Evolutionary conservation across 2,113 vertebrate species (phyloP), one percentile per base, ranked within the genome.

Genomic region (Lichenostomus cassidix): DNA sequence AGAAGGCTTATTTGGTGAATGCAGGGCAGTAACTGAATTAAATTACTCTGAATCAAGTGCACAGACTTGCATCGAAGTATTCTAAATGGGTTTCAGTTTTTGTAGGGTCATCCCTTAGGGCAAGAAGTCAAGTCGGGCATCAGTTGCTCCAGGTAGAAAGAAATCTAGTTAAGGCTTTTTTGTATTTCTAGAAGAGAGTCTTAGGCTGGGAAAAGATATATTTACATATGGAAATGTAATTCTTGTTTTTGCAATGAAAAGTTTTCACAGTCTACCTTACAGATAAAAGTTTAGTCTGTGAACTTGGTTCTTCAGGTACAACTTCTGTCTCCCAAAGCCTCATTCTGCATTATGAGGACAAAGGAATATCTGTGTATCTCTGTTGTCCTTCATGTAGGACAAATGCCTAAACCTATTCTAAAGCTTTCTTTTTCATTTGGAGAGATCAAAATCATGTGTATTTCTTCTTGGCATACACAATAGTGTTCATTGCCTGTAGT

Each of bases 61-160:
- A 44, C 44, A 87, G 85, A 62, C 37, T 84, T 89, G 41, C 19
- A 69, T 78, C 53, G 56, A 84, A 93, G 85, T 80, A 96, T n/a
- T 44, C 41, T 75, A 52, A 74, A 64, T 73, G 35, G 31, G 18
- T 90, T 95, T 90, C 76, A 75, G 88, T 92, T 96, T 94, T 91
- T 95, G 55, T 96, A 83, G 74, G 83, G 56, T 93, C 80, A 87
- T 92, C 49, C 77, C 20, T 80, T 58, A 84, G 31, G 73, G 58
- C 44, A 50, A 31, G 37, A 87, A 92, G 41, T 80, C 71, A 88
- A 64, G 46, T 67, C 4, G 2, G 53, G 52, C 71, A 83, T 83
- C 42, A 25, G 23, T 80, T 83, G 52, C 41, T 88, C 22, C 29
- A 37, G n/a, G 58, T 96, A 70, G 90, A 94, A 93, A 78, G 59